phyloP scores from a whole-genome alignment of 2,797 vertebrate species.

The Tenualosa ilisha region DNA sequence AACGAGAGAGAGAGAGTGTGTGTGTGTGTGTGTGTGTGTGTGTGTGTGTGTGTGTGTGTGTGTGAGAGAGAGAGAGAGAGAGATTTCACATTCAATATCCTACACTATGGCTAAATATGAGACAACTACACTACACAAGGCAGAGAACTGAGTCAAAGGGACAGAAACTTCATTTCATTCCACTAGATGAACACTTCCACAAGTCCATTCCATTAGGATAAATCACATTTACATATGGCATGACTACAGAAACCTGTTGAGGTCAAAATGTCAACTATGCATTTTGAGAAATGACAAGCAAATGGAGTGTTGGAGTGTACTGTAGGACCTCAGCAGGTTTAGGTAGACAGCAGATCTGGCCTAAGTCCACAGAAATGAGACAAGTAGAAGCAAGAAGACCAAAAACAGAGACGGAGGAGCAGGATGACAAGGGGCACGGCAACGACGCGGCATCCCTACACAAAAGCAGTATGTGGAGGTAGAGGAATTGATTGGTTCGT shows the following conservation, averaged over 20 bases:
- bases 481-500: not conserved
- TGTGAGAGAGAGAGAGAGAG: not conserved
- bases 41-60: too few relatives aligned
- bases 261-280: constrained; percentile 32
- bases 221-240: not conserved
- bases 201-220: not conserved
- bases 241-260: constrained; percentile 34
- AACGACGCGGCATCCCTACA: constrained; percentile 7
- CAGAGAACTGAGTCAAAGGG: not conserved
- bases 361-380: not conserved
- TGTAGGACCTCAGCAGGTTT: constrained; percentile 38
- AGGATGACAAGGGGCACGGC: not conserved
- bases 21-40: too few relatives aligned
- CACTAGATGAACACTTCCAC: not conserved
- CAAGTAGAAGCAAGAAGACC: not conserved
- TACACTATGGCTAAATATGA: not conserved
- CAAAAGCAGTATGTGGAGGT: constrained; percentile 1
- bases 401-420: constrained; percentile 8
- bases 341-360: not conserved
- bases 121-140: not conserved
- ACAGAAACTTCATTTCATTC: not conserved
- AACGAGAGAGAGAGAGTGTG: not conserved
- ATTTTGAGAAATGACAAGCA: not conserved
- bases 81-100: not conserved
- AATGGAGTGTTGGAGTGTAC: not conserved